Evolutionary conservation across 2,797 vertebrate genomes (phyloP).

Genomic region (Ammospiza maritima): DNA sequence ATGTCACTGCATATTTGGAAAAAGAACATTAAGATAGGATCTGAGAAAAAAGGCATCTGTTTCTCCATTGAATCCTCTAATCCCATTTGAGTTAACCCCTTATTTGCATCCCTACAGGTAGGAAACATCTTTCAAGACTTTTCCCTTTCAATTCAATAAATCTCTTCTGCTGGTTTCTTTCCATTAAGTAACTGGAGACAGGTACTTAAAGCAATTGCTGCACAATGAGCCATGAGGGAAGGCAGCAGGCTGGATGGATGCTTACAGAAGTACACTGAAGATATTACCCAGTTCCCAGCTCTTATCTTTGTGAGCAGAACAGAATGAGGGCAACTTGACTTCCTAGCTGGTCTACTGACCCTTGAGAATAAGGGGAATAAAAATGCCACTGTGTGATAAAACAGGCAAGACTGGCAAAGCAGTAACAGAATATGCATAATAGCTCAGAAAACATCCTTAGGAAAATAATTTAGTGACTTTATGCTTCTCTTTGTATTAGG

Average conservation of each 20-base stretch:
- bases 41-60: not conserved
- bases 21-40: not conserved
- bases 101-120: not conserved
- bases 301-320: constrained; percentile 21
- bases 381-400: not conserved
- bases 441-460: not conserved
- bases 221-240: not conserved
- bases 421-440: not conserved
- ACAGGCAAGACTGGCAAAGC: not conserved
- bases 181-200: not conserved
- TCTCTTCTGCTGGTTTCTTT: not conserved
- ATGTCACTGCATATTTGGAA: not conserved
- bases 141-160: not conserved
- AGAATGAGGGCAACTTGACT: constrained; percentile 24
- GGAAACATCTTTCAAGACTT: not conserved
- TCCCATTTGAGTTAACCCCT: not conserved
- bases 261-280: not conserved
- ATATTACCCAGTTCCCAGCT: not conserved
- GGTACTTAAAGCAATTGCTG: not conserved
- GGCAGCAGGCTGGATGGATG: not conserved
- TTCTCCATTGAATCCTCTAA: not conserved
- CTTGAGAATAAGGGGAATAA: constrained; percentile 4
- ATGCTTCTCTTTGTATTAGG: not conserved
- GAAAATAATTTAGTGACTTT: not conserved
- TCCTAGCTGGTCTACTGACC: constrained; percentile 12